Evolutionary conservation across 2,113 vertebrate genomes (phyloP).

Genomic region (Caretta caretta): DNA sequence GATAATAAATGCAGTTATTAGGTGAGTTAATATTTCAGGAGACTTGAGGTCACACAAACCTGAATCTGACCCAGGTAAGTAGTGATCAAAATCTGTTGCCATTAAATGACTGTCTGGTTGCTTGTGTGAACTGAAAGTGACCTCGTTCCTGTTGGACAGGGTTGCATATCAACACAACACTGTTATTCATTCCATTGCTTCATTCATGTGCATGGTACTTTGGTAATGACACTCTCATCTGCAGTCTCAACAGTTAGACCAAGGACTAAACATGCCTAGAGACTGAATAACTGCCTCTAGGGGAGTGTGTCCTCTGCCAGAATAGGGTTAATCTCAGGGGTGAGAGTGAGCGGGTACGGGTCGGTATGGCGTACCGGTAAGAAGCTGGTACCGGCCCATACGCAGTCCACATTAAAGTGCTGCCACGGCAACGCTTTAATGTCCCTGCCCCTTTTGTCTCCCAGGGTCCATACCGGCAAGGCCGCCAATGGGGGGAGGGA

Average conservation of each 20-base stretch:
- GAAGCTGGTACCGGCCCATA: too few relatives aligned
- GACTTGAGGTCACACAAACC: not conserved
- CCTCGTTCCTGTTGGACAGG: rapidly evolving
- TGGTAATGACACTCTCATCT: not conserved
- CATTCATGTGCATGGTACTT: rapidly evolving
- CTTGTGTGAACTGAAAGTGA: not conserved
- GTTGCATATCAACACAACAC: not conserved
- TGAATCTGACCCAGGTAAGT: not conserved
- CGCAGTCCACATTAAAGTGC: too few relatives aligned
- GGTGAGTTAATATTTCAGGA: not conserved
- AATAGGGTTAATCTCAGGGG: not conserved
- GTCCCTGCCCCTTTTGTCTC: too few relatives aligned
- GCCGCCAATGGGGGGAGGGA: too few relatives aligned
- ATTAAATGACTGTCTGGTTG: rapidly evolving
- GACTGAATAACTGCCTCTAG: not conserved
- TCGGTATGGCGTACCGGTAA: too few relatives aligned
- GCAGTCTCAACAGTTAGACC: not conserved
- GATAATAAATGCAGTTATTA: not conserved
- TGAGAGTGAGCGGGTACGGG: too few relatives aligned
- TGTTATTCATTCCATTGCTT: not conserved
- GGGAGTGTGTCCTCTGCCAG: not conserved
- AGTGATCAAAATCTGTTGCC: not conserved
- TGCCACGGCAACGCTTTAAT: too few relatives aligned
- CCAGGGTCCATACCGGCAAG: too few relatives aligned
- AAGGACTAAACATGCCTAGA: not conserved